These are phyloP conservation scores for Riptortus pedestris DNA, from an alignment of 1,140 invertebrate species.

Conservation along the genomic window DNA sequence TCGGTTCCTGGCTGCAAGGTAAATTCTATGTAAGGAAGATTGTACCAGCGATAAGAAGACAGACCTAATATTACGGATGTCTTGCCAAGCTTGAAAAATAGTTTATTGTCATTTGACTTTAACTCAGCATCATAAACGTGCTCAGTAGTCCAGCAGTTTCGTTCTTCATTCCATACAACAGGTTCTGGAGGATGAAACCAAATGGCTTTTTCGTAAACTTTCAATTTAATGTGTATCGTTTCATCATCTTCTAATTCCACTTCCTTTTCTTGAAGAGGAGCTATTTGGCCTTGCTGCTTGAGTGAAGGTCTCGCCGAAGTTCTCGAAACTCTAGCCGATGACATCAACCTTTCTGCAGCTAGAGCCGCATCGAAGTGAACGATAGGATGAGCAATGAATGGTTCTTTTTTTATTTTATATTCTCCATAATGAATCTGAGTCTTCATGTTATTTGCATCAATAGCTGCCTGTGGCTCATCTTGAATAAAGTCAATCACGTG, in stretches of 20 bases:
- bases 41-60: background rate
- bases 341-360: background rate
- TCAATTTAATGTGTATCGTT: background rate
- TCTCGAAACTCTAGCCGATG: background rate
- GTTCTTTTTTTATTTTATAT: background rate
- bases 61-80: background rate
- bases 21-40: background rate
- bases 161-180: background rate
- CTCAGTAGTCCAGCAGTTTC: background rate
- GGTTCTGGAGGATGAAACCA: background rate
- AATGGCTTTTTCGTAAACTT: background rate
- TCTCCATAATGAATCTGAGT: background rate
- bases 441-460: background rate
- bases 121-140: background rate
- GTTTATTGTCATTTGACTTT: background rate
- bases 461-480: background rate
- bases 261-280: background rate
- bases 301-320: background rate
- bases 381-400: background rate
- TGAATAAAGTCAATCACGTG: background rate
- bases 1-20: background rate
- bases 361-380: background rate
- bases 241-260: conserved; percentile 3
- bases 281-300: background rate
- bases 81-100: background rate